phyloP scores from a whole-genome alignment of 1,140 invertebrate genomes.

The Platorchestia sp. region DNA sequence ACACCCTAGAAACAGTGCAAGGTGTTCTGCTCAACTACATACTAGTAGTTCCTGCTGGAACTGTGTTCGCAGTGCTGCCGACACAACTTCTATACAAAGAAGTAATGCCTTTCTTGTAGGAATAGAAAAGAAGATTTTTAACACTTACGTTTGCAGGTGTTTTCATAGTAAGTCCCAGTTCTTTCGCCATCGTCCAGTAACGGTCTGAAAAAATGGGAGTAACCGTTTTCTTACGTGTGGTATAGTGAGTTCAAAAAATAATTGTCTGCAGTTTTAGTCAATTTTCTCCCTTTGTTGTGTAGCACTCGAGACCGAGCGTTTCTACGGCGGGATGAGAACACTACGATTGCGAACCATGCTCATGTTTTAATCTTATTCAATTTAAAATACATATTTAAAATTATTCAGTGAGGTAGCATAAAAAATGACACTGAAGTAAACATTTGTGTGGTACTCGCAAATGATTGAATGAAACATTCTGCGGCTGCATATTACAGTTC shows the following conservation, averaged over 20 bases:
- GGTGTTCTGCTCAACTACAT: neutral
- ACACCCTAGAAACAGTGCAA: neutral
- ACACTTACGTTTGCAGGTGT: constrained; percentile 80
- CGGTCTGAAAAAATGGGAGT: constrained; percentile 74
- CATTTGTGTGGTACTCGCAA: neutral
- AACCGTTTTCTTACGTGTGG: neutral
- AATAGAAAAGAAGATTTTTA: constrained; percentile 15
- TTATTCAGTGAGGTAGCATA: no score
- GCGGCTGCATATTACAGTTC: neutral
- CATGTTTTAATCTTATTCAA: no score
- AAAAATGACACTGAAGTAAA: no score
- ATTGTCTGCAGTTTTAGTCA: neutral
- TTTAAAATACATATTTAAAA: no score
- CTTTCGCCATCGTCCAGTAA: constrained; percentile 88
- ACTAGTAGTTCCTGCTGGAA: neutral
- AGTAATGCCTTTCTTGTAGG: neutral
- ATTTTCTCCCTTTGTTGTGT: neutral
- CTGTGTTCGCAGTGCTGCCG: neutral
- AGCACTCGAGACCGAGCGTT: neutral
- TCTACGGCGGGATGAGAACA: neutral
- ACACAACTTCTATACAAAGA: neutral
- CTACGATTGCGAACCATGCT: neutral
- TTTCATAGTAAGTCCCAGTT: constrained; percentile 90
- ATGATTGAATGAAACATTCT: neutral
- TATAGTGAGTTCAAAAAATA: neutral